A percentile compares a stretch with the other conserved stretches of the same genome.
phyloP scores from a whole-genome alignment of 2,888 invertebrate species.

The Amphiduros pacificus region DNA sequence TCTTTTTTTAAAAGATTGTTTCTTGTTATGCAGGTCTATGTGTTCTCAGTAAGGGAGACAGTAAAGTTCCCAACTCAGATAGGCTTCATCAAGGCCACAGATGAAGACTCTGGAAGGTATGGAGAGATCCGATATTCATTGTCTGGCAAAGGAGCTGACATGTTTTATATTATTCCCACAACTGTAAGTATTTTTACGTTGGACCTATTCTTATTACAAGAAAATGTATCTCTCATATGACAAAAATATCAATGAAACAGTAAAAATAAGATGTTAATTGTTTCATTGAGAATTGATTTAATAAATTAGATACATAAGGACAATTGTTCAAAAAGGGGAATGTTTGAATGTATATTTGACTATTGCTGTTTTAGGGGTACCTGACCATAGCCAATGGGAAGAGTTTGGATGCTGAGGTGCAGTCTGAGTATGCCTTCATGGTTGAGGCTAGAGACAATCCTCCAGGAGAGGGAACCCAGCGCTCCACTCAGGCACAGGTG shows the following conservation, averaged over 20 bases:
- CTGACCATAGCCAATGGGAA: not conserved
- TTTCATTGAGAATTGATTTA: too few species aligned
- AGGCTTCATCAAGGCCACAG: slow-evolving; percentile 70
- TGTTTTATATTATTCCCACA: slow-evolving; percentile 7
- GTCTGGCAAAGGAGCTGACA: slow-evolving; percentile 4
- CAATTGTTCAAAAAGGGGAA: too few species aligned
- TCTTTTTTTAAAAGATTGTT: too few species aligned
- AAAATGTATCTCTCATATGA: not conserved
- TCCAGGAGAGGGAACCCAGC: not conserved
- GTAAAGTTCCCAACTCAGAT: slow-evolving; percentile 22
- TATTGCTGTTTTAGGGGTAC: not conserved
- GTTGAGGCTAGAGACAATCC: slow-evolving; percentile 3
- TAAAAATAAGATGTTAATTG: too few species aligned
- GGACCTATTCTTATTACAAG: not conserved
- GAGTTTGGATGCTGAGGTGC: slow-evolving; percentile 1
- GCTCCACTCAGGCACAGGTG: not conserved
- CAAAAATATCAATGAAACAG: too few species aligned
- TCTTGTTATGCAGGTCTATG: not conserved
- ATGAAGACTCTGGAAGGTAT: slow-evolving; percentile 84
- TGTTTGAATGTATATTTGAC: too few species aligned
- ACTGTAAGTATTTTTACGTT: not conserved
- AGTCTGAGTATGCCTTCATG: not conserved
- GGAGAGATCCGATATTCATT: slow-evolving; percentile 79
- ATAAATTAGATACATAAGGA: too few species aligned
- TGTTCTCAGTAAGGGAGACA: not conserved